A percentile compares a stretch with the other conserved stretches of the same genome.
phyloP scores from a whole-genome alignment of 2,888 invertebrate species.

The Trilocha varians region DNA sequence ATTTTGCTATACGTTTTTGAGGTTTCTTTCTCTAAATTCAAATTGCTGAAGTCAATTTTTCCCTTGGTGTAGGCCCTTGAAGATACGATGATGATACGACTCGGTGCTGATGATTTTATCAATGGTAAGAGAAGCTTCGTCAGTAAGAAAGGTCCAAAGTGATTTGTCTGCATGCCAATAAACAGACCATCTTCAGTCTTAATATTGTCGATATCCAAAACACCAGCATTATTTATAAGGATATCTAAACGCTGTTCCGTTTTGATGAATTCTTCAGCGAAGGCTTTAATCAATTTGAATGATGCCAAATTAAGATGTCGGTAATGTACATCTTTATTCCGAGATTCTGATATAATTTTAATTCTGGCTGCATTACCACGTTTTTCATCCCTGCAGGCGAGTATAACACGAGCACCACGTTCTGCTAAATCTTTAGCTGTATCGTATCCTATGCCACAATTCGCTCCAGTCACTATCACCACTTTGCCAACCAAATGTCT shows the following conservation, averaged over 20 bases:
- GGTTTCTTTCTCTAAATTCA: conserved; percentile 31
- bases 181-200: conserved; percentile 76
- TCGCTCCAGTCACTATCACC: conserved; percentile 88
- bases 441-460: conserved; percentile 85
- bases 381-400: conserved; percentile 84
- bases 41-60: conserved; percentile 33
- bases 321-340: conserved; percentile 41
- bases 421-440: conserved; percentile 80
- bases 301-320: conserved; percentile 65
- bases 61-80: conserved; percentile 34
- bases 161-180: conserved; percentile 68
- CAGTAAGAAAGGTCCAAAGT: conserved; percentile 78
- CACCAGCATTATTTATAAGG: conserved; percentile 76
- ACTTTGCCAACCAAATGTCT: conserved; percentile 82
- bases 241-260: conserved; percentile 70
- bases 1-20: conserved; percentile 14
- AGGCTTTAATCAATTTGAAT: conserved; percentile 70
- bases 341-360: conserved; percentile 29
- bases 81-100: conserved; percentile 51
- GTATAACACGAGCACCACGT: conserved; percentile 82
- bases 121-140: conserved; percentile 73
- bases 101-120: conserved; percentile 44
- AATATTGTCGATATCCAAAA: conserved; percentile 41
- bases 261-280: conserved; percentile 70
- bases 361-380: conserved; percentile 73